Conservation (phyloP, 2,113 vertebrate species). For the Argyrosomus japonicus region DNA sequence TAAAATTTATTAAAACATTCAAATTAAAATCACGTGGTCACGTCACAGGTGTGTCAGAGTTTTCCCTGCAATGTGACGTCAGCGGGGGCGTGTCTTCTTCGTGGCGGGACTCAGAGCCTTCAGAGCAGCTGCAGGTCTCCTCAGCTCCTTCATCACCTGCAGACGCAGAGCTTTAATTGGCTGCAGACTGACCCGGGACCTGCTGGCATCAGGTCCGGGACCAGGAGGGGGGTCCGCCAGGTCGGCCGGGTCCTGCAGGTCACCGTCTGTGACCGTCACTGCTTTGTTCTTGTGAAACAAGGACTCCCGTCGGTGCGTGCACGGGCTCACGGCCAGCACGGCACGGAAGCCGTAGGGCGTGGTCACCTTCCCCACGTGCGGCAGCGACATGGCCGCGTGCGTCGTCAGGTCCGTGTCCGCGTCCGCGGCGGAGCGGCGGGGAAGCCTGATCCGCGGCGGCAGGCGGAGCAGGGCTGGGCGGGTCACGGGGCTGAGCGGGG, state of each 20-base stretch:
- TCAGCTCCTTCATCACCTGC: conserved; percentile 55
- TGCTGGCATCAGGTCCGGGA: not conserved
- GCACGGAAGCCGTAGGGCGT: conserved; percentile 76
- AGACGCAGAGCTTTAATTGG: conserved; percentile 27
- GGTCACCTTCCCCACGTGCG: conserved; percentile 72
- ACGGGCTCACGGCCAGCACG: conserved; percentile 71
- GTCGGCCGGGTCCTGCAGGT: not conserved
- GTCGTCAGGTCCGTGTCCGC: conserved; percentile 53
- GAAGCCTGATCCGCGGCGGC: not conserved
- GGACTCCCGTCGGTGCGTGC: conserved; percentile 71
- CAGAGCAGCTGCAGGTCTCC: conserved; percentile 33
- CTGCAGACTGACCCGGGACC: not conserved
- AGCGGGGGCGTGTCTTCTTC: not conserved
- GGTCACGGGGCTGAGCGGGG: not conserved
- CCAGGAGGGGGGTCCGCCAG: accelerated
- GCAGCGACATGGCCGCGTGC: conserved; percentile 72
- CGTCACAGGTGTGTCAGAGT: not conserved
- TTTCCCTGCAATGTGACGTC: not conserved
- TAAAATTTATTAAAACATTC: not conserved
- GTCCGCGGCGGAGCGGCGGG: accelerated
- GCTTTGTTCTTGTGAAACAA: conserved; percentile 70
- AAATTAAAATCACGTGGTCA: not conserved
- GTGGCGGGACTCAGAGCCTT: conserved; percentile 28
- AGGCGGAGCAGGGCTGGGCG: not conserved
- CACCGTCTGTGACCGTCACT: not conserved